A percentile compares a stretch with the other conserved stretches of the same genome.
phyloP scores from a whole-genome alignment of 2,113 vertebrate species.

The Phodopus roborovskii region DNA sequence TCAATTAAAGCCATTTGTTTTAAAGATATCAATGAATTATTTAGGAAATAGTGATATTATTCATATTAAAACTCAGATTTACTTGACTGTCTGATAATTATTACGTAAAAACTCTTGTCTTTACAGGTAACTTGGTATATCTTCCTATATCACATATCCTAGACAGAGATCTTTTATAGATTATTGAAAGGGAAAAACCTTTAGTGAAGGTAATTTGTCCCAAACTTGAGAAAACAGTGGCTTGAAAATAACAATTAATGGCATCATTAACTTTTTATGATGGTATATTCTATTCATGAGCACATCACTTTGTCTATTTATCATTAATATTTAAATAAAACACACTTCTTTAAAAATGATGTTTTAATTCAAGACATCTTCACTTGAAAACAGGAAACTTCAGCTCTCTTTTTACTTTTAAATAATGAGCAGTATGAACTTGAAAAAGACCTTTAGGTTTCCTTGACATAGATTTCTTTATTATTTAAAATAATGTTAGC shows the following conservation, averaged over 20 bases:
- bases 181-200: neutral
- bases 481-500: neutral
- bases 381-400: neutral
- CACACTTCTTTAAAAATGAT: neutral
- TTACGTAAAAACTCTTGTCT: neutral
- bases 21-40: neutral
- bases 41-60: neutral
- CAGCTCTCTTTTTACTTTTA: neutral
- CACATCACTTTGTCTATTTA: neutral
- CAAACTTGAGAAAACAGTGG: neutral
- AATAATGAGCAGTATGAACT: neutral
- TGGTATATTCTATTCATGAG: neutral
- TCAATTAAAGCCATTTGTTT: neutral
- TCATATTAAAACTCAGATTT: neutral
- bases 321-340: constrained; percentile 33
- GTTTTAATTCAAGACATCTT: neutral
- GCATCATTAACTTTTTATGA: neutral
- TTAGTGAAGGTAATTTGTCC: neutral
- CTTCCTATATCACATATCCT: neutral
- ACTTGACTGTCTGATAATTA: neutral
- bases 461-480: neutral
- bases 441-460: constrained; percentile 7
- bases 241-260: neutral
- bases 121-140: neutral
- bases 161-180: neutral